A percentile compares a stretch with the other conserved stretches of the same genome.
phyloP scores from a whole-genome alignment of 2,113 vertebrate species.

The Cacatua alba region DNA sequence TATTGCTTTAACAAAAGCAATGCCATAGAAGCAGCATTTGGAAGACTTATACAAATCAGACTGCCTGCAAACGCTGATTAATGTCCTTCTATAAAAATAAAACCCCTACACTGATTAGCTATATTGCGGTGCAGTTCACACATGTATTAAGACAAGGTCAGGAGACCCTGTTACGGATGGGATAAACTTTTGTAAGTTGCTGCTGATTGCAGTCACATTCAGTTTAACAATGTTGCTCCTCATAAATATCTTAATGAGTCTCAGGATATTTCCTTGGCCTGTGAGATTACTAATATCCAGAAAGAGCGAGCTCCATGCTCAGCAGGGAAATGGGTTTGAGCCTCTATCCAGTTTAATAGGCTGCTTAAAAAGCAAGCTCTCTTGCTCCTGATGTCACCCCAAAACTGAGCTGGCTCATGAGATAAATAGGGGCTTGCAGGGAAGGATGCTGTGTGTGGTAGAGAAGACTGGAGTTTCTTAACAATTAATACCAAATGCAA shows the following conservation, averaged over 20 bases:
- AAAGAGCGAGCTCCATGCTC: background rate
- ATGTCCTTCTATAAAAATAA: constrained; percentile 3
- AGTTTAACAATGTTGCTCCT: constrained; percentile 30
- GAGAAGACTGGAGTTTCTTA: background rate
- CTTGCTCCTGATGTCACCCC: background rate
- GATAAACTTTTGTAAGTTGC: constrained; percentile 18
- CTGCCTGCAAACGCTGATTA: background rate
- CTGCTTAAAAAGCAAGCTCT: background rate
- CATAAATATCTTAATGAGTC: constrained; percentile 41
- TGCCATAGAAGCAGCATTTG: background rate
- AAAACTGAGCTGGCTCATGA: background rate
- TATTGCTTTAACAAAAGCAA: background rate
- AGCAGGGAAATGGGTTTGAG: background rate
- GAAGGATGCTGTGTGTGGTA: background rate
- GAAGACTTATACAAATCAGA: background rate
- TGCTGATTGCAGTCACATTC: constrained; percentile 31
- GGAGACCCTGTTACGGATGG: background rate
- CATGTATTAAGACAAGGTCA: background rate
- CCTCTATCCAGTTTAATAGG: background rate
- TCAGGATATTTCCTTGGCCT: constrained; percentile 4
- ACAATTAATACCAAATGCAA: background rate
- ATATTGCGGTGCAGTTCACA: background rate
- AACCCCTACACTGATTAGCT: background rate
- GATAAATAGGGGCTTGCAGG: background rate
- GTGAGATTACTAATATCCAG: constrained; percentile 31